phyloP scores from a whole-genome alignment of 2,888 invertebrate species.

The Drosophila tanythrix region DNA sequence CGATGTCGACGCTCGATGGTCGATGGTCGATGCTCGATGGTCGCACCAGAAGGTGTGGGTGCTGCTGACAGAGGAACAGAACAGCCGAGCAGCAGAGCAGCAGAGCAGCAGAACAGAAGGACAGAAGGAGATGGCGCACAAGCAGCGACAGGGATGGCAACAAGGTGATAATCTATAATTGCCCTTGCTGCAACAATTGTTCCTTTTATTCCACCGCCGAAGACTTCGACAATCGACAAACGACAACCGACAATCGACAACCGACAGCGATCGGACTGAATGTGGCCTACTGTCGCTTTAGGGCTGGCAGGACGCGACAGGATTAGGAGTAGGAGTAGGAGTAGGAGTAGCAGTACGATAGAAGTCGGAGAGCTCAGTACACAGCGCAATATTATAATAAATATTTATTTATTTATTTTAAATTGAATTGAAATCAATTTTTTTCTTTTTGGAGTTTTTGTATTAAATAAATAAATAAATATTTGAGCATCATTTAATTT shows the following conservation, averaged over 20 bases:
- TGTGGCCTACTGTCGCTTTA: slow-evolving; percentile 65
- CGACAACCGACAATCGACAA: neutral
- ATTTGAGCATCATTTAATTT: neutral
- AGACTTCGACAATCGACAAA: slow-evolving; percentile 21
- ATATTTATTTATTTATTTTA: too few species aligned
- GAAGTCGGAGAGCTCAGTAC: neutral
- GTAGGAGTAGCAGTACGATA: neutral
- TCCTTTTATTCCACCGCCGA: slow-evolving; percentile 73
- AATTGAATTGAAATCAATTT: too few species aligned
- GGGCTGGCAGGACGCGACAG: slow-evolving; percentile 30
- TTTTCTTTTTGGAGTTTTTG: too few species aligned
- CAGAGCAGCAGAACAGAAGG: neutral
- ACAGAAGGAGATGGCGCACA: slow-evolving; percentile 3
- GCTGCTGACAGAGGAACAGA: slow-evolving; percentile 17
- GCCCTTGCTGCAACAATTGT: slow-evolving; percentile 75
- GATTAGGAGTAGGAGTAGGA: neutral
- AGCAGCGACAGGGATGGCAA: slow-evolving; percentile 30
- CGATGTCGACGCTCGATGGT: slow-evolving; percentile 37
- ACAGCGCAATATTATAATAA: neutral
- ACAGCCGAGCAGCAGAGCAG: neutral
- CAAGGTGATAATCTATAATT: slow-evolving; percentile 80
- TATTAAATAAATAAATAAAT: too few species aligned
- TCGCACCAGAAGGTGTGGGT: slow-evolving; percentile 40
- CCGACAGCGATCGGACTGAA: slow-evolving; percentile 26
- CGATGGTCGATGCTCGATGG: slow-evolving; percentile 2